Evolutionary conservation across 2,888 invertebrate genomes (phyloP), one percentile per base, ranked within the genome.

Genomic region (Argyresthia goedartella): DNA sequence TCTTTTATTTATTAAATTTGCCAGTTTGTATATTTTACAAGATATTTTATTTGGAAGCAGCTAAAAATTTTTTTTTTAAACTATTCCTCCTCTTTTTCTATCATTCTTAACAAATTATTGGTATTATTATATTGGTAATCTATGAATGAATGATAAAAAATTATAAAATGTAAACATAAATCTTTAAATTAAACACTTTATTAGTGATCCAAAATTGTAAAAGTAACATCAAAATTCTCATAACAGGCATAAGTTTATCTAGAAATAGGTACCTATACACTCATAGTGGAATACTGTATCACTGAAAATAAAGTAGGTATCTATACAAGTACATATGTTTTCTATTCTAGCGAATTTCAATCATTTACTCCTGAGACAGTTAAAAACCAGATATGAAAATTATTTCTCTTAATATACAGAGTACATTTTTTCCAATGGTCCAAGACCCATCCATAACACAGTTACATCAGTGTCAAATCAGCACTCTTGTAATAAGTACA

Each of bases 381-480:
- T 39, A 39, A 4, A 39, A 39, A 39, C 9, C 39, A 39, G 39
- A 39, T 39, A 39, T n/a, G 25, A 25, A 25, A 25, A 11, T 39
- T 39, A 39, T 39, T 11, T 39, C 8, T 58, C 60, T 60, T 58
- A 63, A 67, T 64, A 66, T 69, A 67, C 64, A 67, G 60, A 67
- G 59, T 64, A 58, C 15, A 14, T 14, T 44, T 36, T 36, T 13
- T 47, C 11, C 13, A 25, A 25, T 25, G 25, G 25, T 25, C 25
- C 25, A 25, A 25, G 25, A 25, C 6, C 2, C 25, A 25, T 25
- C 25, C 25, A 25, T 25, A 25, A 25, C 25, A 25, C 25, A 25
- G 6, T 25, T 25, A 25, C 25, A 25, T 25, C 25, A 25, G 25
- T 6, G n/a, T n/a, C n/a, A n/a, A n/a, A n/a, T n/a, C n/a, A n/a